Conservation (phyloP, 2,888 invertebrate genomes). For the Tenthredo mesomela region DNA sequence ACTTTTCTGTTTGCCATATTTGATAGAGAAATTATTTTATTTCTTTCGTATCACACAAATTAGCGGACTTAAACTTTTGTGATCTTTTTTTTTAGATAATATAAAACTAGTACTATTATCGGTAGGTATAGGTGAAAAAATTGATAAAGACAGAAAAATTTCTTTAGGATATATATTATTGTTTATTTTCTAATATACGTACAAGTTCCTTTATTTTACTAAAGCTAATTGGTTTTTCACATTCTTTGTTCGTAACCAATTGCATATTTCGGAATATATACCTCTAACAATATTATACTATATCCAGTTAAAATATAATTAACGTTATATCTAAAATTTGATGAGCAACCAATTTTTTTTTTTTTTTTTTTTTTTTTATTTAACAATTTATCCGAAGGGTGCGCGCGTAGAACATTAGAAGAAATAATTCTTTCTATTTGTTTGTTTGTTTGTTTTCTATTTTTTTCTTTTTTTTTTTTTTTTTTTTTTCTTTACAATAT, state of each 20-base stretch:
- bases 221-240: background rate
- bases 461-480: background rate
- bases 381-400: slow-evolving; percentile 53
- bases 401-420: slow-evolving; percentile 57
- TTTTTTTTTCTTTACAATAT: slow-evolving; percentile 32
- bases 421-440: slow-evolving; percentile 54
- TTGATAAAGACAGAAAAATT: background rate
- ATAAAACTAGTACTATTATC: background rate
- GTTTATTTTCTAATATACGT: slow-evolving; percentile 9
- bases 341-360: slow-evolving; percentile 28
- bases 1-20: background rate
- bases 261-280: background rate
- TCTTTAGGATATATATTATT: slow-evolving; percentile 3
- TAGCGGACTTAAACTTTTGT: too few relatives aligned
- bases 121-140: background rate
- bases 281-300: background rate
- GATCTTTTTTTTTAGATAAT: background rate
- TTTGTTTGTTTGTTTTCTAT: too few relatives aligned
- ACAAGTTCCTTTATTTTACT: slow-evolving; percentile 10
- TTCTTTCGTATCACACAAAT: too few relatives aligned
- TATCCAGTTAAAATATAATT: slow-evolving; percentile 27
- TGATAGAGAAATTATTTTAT: too few relatives aligned
- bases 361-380: slow-evolving; percentile 23
- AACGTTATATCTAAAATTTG: background rate
- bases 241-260: background rate